Percentiles rank a stretch among this genome's conserved stretches.
Evolutionary conservation across 2,113 vertebrate genomes (phyloP).

Genomic region (Cheilinus undulatus): DNA sequence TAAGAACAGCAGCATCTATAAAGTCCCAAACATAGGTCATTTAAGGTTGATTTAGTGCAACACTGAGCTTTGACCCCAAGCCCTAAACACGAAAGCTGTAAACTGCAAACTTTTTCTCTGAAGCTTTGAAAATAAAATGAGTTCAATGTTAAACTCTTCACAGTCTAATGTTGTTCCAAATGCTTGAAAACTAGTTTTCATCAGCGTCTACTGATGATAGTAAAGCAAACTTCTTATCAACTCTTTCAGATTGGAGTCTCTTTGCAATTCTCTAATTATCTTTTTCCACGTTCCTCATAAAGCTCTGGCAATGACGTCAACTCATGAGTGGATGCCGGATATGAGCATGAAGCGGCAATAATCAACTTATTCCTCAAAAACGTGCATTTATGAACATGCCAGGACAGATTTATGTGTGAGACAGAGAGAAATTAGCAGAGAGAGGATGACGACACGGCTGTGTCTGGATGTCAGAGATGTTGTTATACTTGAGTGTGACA

Average conservation of each 20-base stretch:
- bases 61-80: no score
- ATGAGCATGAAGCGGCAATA: not conserved
- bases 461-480: constrained; percentile 16
- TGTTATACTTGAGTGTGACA: not conserved
- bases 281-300: not conserved
- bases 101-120: no score
- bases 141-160: not conserved
- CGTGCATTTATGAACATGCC: not conserved
- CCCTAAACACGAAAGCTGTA: no score
- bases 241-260: not conserved
- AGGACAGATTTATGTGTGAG: not conserved
- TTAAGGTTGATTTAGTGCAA: no score
- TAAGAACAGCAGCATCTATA: no score
- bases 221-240: not conserved
- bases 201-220: not conserved
- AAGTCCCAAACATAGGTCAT: no score
- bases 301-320: not conserved
- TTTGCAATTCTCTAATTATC: not conserved
- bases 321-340: not conserved
- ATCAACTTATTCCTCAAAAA: not conserved
- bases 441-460: not conserved
- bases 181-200: not conserved
- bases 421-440: not conserved
- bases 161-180: not conserved
- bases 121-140: not conserved